Evolutionary conservation across 2,888 invertebrate genomes (phyloP).

Genomic region (Sarcophaga carnaria): DNA sequence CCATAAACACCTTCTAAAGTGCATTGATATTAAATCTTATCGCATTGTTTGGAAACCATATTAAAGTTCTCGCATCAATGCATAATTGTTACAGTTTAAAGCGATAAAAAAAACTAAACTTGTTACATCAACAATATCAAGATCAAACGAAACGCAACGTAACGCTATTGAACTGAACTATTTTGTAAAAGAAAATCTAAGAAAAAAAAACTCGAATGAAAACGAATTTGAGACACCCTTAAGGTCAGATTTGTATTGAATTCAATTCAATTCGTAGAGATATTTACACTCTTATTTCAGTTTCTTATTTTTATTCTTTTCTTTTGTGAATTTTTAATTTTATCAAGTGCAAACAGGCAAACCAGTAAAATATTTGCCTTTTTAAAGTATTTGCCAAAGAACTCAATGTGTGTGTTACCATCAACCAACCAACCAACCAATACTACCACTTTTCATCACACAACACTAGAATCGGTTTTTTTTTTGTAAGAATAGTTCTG

Average conservation of each 20-base stretch:
- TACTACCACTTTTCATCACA: too few relatives aligned
- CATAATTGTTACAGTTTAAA: conserved; percentile 5
- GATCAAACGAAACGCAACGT: conserved; percentile 22
- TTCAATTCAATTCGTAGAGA: too few relatives aligned
- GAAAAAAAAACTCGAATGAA: neutral
- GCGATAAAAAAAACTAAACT: conserved; percentile 10
- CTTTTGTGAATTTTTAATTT: too few relatives aligned
- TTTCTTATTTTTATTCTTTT: too few relatives aligned
- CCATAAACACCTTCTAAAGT: neutral
- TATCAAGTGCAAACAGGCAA: too few relatives aligned
- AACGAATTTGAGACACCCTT: neutral
- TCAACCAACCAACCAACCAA: too few relatives aligned
- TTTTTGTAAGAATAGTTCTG: neutral
- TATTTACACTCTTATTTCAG: too few relatives aligned
- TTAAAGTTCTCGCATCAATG: conserved; percentile 38
- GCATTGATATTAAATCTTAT: neutral
- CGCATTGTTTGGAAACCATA: conserved; percentile 31
- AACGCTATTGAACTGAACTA: neutral
- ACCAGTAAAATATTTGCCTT: too few relatives aligned
- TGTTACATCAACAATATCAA: conserved; percentile 38
- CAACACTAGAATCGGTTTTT: neutral
- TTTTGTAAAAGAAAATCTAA: too few relatives aligned
- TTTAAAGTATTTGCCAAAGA: too few relatives aligned
- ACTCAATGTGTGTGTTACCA: too few relatives aligned
- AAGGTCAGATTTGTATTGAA: too few relatives aligned